These are phyloP conservation scores for Poeciliopsis prolifica DNA, from an alignment of 2,113 vertebrate species.

Conservation along the genomic window DNA sequence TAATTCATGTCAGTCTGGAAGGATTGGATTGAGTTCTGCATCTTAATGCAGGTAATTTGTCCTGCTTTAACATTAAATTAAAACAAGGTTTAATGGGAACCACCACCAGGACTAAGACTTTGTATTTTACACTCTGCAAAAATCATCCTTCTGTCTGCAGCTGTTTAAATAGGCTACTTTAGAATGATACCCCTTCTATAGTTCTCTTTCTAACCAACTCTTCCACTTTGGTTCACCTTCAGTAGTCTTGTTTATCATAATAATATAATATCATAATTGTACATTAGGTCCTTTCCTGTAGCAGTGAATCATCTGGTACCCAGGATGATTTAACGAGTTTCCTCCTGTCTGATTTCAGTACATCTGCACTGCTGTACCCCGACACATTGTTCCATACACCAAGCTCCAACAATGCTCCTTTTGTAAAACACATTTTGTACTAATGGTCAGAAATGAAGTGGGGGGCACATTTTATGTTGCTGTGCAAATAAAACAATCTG, in stretches of 20 bases:
- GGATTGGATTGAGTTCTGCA: neutral
- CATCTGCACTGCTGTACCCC: conserved; percentile 63
- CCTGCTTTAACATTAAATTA: conserved; percentile 21
- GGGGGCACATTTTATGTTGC: conserved; percentile 52
- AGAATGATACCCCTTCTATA: conserved; percentile 24
- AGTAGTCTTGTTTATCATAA: conserved; percentile 41
- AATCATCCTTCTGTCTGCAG: conserved; percentile 7
- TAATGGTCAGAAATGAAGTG: conserved; percentile 66
- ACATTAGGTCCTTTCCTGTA: conserved; percentile 37
- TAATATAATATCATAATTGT: conserved; percentile 1
- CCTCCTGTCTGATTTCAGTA: conserved; percentile 34
- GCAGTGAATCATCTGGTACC: conserved; percentile 30
- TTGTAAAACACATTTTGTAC: conserved; percentile 77
- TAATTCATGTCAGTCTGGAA: conserved; percentile 13
- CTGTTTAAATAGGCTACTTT: conserved; percentile 15
- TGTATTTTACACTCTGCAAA: conserved; percentile 16
- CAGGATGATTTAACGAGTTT: conserved; percentile 26
- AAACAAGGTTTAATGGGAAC: conserved; percentile 18
- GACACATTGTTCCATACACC: conserved; percentile 28
- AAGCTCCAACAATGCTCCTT: conserved; percentile 51
- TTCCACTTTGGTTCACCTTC: conserved; percentile 42
- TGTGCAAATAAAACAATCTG: conserved; percentile 59
- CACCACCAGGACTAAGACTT: conserved; percentile 1
- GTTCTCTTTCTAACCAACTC: conserved; percentile 60
- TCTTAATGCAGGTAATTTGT: neutral